Conservation (phyloP, 2,888 invertebrate genomes). For the Habrosyne pyritoides region DNA sequence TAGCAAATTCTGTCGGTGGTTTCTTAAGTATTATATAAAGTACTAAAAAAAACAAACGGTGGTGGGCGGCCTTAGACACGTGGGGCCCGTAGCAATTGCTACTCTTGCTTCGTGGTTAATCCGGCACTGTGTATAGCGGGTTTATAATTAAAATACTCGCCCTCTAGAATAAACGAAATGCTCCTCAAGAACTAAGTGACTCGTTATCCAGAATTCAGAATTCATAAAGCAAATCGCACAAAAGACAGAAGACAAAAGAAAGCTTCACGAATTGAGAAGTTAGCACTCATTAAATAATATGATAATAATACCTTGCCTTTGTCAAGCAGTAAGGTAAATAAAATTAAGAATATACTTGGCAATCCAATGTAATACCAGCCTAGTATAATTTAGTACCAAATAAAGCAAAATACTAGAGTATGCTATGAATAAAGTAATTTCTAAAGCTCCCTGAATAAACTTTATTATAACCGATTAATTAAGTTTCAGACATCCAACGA, state of each 20-base stretch:
- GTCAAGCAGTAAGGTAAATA: not conserved
- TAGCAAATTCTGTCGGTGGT: no score
- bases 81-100: no score
- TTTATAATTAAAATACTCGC: no score
- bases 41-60: no score
- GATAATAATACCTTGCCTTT: not conserved
- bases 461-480: slow-evolving; percentile 12
- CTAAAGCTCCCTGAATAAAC: slow-evolving; percentile 5
- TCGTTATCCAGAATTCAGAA: not conserved
- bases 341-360: not conserved
- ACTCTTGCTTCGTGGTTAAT: no score
- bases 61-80: no score
- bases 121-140: no score
- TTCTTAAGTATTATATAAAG: no score
- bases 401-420: not conserved
- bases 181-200: not conserved
- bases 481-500: slow-evolving; percentile 19
- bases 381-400: not conserved
- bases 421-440: slow-evolving; percentile 3
- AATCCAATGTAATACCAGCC: not conserved
- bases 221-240: not conserved
- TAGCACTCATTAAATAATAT: not conserved
- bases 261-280: not conserved
- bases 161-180: not conserved
- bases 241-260: not conserved